These are phyloP conservation scores for honey bee (Apis mellifera) DNA, from an alignment of 1,140 invertebrate species.

Conservation along the genomic window Amel_HAv3.1 CM009931.2:2039501-2040000, in stretches of 20 bases:
- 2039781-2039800: not conserved
- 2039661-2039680: not conserved
- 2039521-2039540: too few relatives aligned
- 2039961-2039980: too few relatives aligned
- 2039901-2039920: too few relatives aligned
- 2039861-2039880: not conserved
- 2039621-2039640: not conserved
- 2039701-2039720: not conserved
- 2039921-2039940: not conserved
- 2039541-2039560: too few relatives aligned
- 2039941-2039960: too few relatives aligned
- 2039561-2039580: too few relatives aligned
- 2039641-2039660: not conserved
- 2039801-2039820: not conserved
- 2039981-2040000: too few relatives aligned
- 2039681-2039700: not conserved
- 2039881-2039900: not conserved
- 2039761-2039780: slow-evolving; percentile 19
- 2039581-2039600: too few relatives aligned
- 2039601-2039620: too few relatives aligned
- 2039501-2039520: not conserved
- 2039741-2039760: not conserved
- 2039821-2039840: not conserved
- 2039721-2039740: not conserved
- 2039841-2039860: not conserved